Evolutionary conservation across 2,113 vertebrate genomes (phyloP), one percentile per base, ranked within the genome.

Genomic region (Menidia beryllina): DNA sequence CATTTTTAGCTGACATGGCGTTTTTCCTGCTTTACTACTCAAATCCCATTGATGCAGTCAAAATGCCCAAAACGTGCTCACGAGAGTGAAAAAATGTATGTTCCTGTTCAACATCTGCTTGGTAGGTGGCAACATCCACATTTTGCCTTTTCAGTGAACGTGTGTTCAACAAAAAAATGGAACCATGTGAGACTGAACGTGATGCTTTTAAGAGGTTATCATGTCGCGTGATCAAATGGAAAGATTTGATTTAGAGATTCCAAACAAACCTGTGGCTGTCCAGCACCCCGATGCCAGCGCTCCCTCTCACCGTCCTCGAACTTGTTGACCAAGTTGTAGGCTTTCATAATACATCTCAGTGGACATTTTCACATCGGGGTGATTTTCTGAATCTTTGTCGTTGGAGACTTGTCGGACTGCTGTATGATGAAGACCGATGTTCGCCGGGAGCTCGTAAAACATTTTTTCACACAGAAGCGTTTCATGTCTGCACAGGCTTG

Each of bases 401-500:
- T 43, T 67, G 54, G 36, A 72, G 56, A 50, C 66, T 56, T 77
- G 80, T 71, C 27, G 11, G 48, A 47, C 0, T 60, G n/a, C 70
- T 72, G 61, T 63, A 62, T 69, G 72, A 66, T 72, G 75, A 77
- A 72, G 78, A 88, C 34, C 26, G 68, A 55, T 41, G 13, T 62
- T 82, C 0, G 26, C 55, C 3, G 21, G 14, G 48, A 43, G 72
- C 75, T 69, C 64, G 2, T 80, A 75, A 84, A 82, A 41, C 58
- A 50, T 17, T 36, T 48, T n/a, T 72, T 84, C 52, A 21, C 81
- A 58, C 71, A 34, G 8, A 88, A 27, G 78, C 1, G 53, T 43
- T 84, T 79, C 56, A 50, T 41, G 83, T 82, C 77, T 84, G 69
- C 21, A 1, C 73, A 82, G 71, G 10, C 70, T 81, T 24, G 49